Evolutionary conservation across 2,888 invertebrate species (phyloP), one percentile per base, ranked within the genome.

Genomic region (Ischnus inquisitorius): DNA sequence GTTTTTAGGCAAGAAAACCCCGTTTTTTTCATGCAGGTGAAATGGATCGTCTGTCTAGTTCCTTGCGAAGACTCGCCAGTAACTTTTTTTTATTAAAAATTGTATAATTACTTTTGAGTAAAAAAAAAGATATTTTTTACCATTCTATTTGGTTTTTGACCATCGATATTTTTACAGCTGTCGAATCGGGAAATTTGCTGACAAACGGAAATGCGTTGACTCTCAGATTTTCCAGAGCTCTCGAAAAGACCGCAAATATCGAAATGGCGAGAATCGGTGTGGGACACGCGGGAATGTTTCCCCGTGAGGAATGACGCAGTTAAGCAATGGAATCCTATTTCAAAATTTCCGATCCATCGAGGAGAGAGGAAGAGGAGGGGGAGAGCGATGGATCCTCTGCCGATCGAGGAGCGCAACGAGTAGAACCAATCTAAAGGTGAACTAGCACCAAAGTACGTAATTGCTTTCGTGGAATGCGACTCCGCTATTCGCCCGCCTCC

Each of bases 381-480:
- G 57, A n/a, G n/a, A n/a, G n/a, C n/a, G n/a, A n/a, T n/a, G 28
- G 34, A 34, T 34, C 4, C 22, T 22, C 54, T 25, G 14, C 57
- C 12, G 25, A 5, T 57, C 51, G 46, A 4, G 51, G 19, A 34
- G 64, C 16, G 48, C 28, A 41, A 34, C 41, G 68, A 64, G 48
- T 57, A 54, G 64, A 80, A 74, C 77, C 83, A 83, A 83, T 83
- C 83, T 72, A 69, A 80, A 80, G 77, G 76, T 41, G 76, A 80
- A 80, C 80, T 80, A 67, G 77, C 77, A 34, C 77, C 74, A 72
- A 80, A 80, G 83, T 80, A 80, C 83, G 83, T 84, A 84, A 84
- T 84, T 84, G 83, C 83, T 80, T 84, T 68, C 83, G 80, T 74
- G 83, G 83, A 84, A 84, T 84, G 83, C 74, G 8, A 74, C 72